Conservation (phyloP, 2,113 vertebrate species). For the Microtus pennsylvanicus region DNA sequence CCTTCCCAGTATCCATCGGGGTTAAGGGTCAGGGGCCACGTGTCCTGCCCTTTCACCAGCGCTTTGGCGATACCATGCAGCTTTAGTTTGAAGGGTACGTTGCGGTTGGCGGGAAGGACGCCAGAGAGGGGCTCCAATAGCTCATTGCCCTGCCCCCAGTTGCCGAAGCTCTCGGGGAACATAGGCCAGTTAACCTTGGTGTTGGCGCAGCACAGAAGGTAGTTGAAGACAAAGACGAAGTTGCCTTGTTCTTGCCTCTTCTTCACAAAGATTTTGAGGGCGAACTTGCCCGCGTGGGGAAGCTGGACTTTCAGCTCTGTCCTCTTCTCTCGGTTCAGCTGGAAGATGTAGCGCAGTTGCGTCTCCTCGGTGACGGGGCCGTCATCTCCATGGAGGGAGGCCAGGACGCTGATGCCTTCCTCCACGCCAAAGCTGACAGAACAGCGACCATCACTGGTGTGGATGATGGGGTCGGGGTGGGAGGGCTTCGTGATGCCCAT, state of each 20-base stretch:
- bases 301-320: constrained; percentile 88
- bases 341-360: constrained; percentile 85
- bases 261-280: constrained; percentile 88
- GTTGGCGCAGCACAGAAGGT: constrained; percentile 89
- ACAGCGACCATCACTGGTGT: constrained; percentile 87
- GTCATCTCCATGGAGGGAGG: constrained; percentile 81
- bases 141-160: constrained; percentile 88
- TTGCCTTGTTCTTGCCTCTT: constrained; percentile 86
- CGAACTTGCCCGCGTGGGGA: constrained; percentile 87
- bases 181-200: constrained; percentile 87
- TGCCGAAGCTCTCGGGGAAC: constrained; percentile 87
- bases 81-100: constrained; percentile 87
- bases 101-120: constrained; percentile 86
- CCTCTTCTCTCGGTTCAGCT: constrained; percentile 80
- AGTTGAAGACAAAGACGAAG: constrained; percentile 89
- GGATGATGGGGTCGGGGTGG: constrained; percentile 83
- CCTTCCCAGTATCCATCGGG: constrained; percentile 89
- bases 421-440: constrained; percentile 86
- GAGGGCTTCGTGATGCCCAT: constrained; percentile 87
- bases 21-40: constrained; percentile 82
- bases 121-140: constrained; percentile 89
- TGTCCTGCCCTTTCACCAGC: constrained; percentile 84
- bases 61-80: constrained; percentile 87
- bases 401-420: constrained; percentile 84
- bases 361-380: constrained; percentile 79